Percentiles rank a stretch among this genome's conserved stretches.
phyloP scores from a whole-genome alignment of 2,797 vertebrate genomes.

The Sternotherus odoratus region DNA sequence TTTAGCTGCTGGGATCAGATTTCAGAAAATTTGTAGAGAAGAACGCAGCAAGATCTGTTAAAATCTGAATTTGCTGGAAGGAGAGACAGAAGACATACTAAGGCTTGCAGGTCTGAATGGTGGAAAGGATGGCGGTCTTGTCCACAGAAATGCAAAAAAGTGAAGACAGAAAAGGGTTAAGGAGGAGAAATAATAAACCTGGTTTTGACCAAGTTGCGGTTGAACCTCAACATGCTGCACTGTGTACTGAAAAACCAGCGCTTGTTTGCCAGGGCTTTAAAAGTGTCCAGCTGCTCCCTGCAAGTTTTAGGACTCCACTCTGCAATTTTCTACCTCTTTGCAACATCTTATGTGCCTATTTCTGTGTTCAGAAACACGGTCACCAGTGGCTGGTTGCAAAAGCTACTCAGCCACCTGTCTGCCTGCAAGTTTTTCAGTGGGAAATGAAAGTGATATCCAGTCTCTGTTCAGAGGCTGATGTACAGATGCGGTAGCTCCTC shows the following conservation, averaged over 20 bases:
- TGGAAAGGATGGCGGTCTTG: background rate
- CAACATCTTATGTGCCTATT: background rate
- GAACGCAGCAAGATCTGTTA: background rate
- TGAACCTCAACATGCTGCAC: background rate
- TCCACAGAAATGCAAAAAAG: background rate
- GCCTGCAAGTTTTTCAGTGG: background rate
- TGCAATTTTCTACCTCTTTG: background rate
- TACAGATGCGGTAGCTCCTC: slow-evolving; percentile 17
- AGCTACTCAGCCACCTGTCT: background rate
- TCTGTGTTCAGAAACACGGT: background rate
- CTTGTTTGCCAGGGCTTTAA: too few species aligned
- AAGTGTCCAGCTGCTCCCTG: too few species aligned
- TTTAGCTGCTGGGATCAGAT: background rate
- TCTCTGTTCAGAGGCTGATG: background rate
- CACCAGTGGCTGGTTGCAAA: background rate
- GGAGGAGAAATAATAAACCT: background rate
- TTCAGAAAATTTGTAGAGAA: background rate
- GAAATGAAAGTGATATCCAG: slow-evolving; percentile 57
- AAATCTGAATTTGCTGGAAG: background rate
- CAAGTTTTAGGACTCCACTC: background rate
- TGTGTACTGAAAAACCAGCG: too few species aligned
- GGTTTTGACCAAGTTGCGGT: background rate
- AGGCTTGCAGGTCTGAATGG: background rate
- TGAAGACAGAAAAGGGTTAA: background rate
- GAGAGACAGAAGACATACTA: background rate